Evolutionary conservation across 1,140 invertebrate species (phyloP), one percentile per base, ranked within the genome.

Genomic region (Lasioglossum baleicum): DNA sequence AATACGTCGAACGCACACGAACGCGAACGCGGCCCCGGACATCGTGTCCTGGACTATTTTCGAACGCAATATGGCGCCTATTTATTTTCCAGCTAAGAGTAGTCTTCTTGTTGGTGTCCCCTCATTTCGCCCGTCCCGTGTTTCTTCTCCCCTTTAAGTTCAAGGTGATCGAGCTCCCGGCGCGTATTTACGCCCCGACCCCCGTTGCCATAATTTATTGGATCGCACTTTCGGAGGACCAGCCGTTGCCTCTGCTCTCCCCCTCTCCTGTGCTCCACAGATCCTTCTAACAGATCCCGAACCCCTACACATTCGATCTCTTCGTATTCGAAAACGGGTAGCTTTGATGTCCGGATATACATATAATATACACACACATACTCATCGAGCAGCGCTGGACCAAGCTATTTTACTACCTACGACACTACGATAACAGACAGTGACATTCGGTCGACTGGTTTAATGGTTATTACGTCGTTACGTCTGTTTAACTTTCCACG

Each of bases 71-170:
- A 73, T 73, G 75, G 63, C 80, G 75, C 69, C 68, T 78, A 82
- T 82, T 82, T 78, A 78, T 82, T 82, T 78, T 53, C 75, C 31
- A 42, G 75, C 75, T 78, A 78, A 81, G 78, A 72, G 75, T 71
- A 72, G 75, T 42, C 68, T 26, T 10, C 17, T 63, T n/a, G 31
- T 44, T 61, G 31, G 31, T 22, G 7, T 2, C 0, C 10, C 22
- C 53, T 35, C 44, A 56, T 48, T 48, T 48, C 44, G 44, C 44
- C 53, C 56, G 51, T 35, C 51, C 68, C 53, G n/a, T 67, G 31
- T 53, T 31, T 15, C n/a, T 10, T 22, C 1, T 3, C 13, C n/a
- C 65, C 22, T 61, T 68, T 68, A 78, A 78, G 68, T 78, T 78
- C 75, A 71, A 78, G 75, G 75, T 71, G 71, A 78, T 78, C 75